Evolutionary conservation across 2,113 vertebrate species (phyloP), one percentile per base, ranked within the genome.

Genomic region (Cephalopterus ornatus): DNA sequence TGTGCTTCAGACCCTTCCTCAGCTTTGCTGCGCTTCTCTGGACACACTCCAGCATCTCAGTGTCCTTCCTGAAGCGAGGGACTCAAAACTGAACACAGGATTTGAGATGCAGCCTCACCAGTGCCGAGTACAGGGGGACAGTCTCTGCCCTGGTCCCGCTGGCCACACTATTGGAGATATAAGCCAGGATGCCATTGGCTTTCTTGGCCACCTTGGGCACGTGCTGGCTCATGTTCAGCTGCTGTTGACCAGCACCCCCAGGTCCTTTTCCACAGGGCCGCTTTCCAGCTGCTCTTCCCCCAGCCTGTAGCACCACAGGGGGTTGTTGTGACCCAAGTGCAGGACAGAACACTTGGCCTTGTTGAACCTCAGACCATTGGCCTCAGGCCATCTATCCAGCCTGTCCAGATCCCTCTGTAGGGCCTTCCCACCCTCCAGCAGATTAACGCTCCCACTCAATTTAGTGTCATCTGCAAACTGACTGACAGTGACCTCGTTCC

Each of bases 401-500:
- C 23, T n/a, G 23, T 9, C 61, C 61, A 74, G 52, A 52, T 44
- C 37, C 27, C 39, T 67, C 52, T 74, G 44, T 46, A 82, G 33
- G 39, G 2, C 33, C 53, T 46, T 75, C n/a, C 46, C 74, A 24
- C 24, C 9, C 20, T 47, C 20, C 62, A 68, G 11, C 8, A n/a
- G 3, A 61, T 68, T 28, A 75, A 18, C 20, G n/a, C 5, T 44
- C 7, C 15, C 12, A 8, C 28, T 24, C 13, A 68, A 4, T 15
- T 47, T 61, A 30, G 11, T 61, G 46, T 68, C 46, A 59, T 26
- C 20, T 75, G 20, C 39, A 68, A 53, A 35, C 5, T 22, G 16
- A 22, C n/a, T 8, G 30, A 49, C n/a, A 5, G 14, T 15, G 14
- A 17, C 0, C 0, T 70, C 0, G 0, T 35, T 62, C 11, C 8